Conservation (phyloP, 2,797 vertebrate species). For the Gephyroberyx darwinii region DNA sequence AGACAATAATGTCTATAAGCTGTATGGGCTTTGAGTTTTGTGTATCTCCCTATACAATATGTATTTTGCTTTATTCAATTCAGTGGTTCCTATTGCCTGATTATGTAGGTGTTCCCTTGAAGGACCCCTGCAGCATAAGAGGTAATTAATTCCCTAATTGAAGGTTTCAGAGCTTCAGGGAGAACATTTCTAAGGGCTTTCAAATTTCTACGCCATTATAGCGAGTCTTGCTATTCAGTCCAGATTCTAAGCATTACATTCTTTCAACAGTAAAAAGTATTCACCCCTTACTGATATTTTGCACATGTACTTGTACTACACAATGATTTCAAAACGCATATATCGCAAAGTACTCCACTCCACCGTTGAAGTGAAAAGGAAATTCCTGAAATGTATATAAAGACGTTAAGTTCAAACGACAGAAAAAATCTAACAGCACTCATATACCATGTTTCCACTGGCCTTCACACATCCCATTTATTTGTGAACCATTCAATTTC, state of each 20-base stretch:
- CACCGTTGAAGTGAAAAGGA: too few species aligned
- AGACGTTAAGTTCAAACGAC: not conserved
- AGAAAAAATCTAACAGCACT: too few species aligned
- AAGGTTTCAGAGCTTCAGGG: conserved; percentile 56
- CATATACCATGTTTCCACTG: too few species aligned
- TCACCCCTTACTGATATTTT: conserved; percentile 13
- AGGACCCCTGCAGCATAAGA: conserved; percentile 52
- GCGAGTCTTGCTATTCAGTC: conserved; percentile 38
- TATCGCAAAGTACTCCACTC: not conserved
- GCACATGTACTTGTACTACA: too few species aligned
- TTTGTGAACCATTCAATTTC: conserved; percentile 17
- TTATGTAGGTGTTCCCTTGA: conserved; percentile 40
- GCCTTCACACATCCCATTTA: not conserved
- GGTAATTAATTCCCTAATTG: conserved; percentile 70
- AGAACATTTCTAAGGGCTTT: conserved; percentile 51
- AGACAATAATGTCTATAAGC: conserved; percentile 24
- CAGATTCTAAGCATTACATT: conserved; percentile 10
- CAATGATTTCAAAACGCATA: not conserved
- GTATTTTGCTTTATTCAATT: conserved; percentile 48
- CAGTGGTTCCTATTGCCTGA: conserved; percentile 16
- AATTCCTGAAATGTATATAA: not conserved
- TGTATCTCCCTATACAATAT: conserved; percentile 27
- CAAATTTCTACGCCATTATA: conserved; percentile 36
- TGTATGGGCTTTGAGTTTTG: too few species aligned
- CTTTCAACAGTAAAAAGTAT: not conserved